Percentiles rank a stretch among this genome's conserved stretches.
Conservation (phyloP, 1,140 invertebrate species). For the Drosophila tropicalis region DNA sequence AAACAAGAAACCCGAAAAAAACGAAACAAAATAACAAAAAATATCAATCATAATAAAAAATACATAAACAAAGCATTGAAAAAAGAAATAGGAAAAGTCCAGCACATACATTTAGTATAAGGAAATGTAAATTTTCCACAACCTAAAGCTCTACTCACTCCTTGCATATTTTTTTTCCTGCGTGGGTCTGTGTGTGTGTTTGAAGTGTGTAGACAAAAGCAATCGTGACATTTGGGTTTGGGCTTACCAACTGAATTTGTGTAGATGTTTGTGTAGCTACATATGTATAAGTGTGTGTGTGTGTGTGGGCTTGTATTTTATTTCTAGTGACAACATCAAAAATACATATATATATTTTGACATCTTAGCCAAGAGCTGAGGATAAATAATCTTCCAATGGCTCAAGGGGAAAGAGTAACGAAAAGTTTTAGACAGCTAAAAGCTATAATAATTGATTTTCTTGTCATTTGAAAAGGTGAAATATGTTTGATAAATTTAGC, state of each 20-base stretch:
- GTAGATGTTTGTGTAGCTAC: not conserved
- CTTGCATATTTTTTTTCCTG: too few relatives aligned
- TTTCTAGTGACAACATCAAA: conserved; percentile 23
- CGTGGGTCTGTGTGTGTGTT: not conserved
- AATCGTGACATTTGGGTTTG: conserved; percentile 26
- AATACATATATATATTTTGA: conserved; percentile 26
- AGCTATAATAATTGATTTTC: conserved; percentile 19
- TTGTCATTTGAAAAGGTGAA: conserved; percentile 18
- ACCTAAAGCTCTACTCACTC: not conserved
- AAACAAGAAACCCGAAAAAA: not conserved
- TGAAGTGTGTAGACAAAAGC: conserved; percentile 20
- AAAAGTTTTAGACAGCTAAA: conserved; percentile 18
- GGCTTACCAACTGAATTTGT: conserved; percentile 5
- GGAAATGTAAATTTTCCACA: conserved; percentile 22
- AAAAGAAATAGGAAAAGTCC: not conserved
- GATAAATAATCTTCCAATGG: conserved; percentile 10
- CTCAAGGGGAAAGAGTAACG: conserved; percentile 1
- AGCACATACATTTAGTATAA: conserved; percentile 7
- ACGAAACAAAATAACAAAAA: conserved; percentile 9
- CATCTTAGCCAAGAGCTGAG: conserved; percentile 16
- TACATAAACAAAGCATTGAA: conserved; percentile 20
- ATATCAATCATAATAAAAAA: conserved; percentile 35
- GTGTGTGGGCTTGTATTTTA: not conserved
- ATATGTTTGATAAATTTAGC: not conserved
- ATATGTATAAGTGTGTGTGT: too few relatives aligned